phyloP scores from a whole-genome alignment of 2,888 invertebrate species.

The Tuberolachnus salignus region DNA sequence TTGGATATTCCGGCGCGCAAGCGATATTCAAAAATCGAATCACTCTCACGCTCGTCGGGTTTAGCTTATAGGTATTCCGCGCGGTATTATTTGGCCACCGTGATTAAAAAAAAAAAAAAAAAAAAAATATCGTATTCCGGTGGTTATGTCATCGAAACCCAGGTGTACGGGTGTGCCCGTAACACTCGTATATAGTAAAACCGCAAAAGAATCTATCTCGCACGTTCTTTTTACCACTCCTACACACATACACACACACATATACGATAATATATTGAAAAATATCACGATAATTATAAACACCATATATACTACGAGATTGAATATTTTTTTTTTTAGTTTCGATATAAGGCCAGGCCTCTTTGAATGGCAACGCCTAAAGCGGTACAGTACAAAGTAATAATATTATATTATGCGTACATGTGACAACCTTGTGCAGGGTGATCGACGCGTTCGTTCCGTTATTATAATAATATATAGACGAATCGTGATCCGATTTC shows the following conservation, averaged over 20 bases:
- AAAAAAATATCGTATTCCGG: too few species aligned
- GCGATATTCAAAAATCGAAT: conserved; percentile 34
- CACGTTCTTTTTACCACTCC: conserved; percentile 21
- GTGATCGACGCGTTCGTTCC: conserved; percentile 9
- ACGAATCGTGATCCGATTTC: conserved; percentile 48
- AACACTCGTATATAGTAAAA: too few species aligned
- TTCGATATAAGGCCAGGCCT: conserved; percentile 31
- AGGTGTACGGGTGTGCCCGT: conserved; percentile 27
- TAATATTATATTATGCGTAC: background rate
- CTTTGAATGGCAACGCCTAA: conserved; percentile 30
- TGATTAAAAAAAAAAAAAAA: too few species aligned
- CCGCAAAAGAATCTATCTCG: conserved; percentile 28
- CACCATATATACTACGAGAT: background rate
- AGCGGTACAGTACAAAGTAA: too few species aligned
- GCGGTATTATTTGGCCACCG: conserved; percentile 23
- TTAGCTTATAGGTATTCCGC: background rate
- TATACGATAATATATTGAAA: background rate
- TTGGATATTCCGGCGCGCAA: conserved; percentile 15
- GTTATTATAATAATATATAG: background rate
- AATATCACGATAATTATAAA: conserved; percentile 28
- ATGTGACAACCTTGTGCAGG: conserved; percentile 37
- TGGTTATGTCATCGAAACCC: conserved; percentile 38
- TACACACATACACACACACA: too few species aligned
- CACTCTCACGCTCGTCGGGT: conserved; percentile 31
- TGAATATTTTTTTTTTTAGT: too few species aligned